These are phyloP conservation scores for Drosophila suboccidentalis DNA, from an alignment of 2,888 invertebrate genomes.

Conservation along the genomic window DNA sequence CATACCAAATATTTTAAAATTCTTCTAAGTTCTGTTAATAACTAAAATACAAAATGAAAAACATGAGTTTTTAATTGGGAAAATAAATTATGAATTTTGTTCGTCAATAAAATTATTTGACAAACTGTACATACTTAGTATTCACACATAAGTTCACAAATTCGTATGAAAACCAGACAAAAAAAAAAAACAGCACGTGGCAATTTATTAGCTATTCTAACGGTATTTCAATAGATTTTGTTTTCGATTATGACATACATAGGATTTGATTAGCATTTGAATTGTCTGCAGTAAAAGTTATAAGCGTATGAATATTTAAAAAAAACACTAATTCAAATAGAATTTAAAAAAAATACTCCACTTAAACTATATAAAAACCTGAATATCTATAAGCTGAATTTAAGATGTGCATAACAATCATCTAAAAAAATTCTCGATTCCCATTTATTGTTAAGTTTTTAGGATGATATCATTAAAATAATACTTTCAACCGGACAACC, in stretches of 20 bases:
- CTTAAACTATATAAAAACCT: constrained; percentile 1
- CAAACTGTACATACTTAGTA: not conserved
- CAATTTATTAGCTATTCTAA: constrained; percentile 32
- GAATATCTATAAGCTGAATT: not conserved
- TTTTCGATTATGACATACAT: not conserved
- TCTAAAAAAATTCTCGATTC: too few relatives aligned
- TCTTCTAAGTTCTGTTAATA: too few relatives aligned
- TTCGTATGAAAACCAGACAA: constrained; percentile 1
- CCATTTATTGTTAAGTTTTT: not conserved
- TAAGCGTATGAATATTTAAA: not conserved
- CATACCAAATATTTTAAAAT: too few relatives aligned
- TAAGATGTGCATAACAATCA: constrained; percentile 2
- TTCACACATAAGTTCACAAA: constrained; percentile 3
- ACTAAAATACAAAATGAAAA: too few relatives aligned
- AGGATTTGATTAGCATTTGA: not conserved
- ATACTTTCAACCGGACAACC: not conserved
- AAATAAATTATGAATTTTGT: too few relatives aligned
- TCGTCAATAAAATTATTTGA: not conserved
- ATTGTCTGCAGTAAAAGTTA: not conserved
- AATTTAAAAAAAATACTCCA: not conserved
- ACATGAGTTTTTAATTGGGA: too few relatives aligned
- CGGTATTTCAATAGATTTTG: constrained; percentile 25
- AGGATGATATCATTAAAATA: not conserved
- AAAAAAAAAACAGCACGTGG: constrained; percentile 18
- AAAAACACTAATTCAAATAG: too few relatives aligned